These are phyloP conservation scores for Aphelinus atriplicis DNA, from an alignment of 1,140 invertebrate genomes.

Conservation along the genomic window DNA sequence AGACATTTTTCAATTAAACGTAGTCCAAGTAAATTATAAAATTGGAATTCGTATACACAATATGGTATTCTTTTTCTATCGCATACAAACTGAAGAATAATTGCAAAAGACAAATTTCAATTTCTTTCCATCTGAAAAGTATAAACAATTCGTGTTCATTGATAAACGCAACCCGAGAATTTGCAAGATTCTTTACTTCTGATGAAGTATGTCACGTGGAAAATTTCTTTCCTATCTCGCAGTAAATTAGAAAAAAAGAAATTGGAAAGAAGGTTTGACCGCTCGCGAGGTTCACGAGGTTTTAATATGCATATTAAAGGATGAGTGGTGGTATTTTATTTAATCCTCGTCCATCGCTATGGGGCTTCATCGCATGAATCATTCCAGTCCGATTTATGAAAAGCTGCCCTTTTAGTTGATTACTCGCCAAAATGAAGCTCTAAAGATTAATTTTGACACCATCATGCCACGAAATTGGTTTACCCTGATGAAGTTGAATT, in stretches of 20 bases:
- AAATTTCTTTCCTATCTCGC: neutral
- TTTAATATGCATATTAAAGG: conserved; percentile 33
- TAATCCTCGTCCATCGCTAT: conserved; percentile 30
- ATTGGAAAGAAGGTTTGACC: too few species aligned
- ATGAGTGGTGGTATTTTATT: conserved; percentile 22
- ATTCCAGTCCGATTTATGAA: conserved; percentile 20
- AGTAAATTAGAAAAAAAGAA: neutral
- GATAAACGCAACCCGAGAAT: neutral
- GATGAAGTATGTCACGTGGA: neutral
- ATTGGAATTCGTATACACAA: too few species aligned
- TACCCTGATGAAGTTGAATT: conserved; percentile 10
- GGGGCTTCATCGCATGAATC: conserved; percentile 32
- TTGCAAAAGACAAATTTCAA: too few species aligned
- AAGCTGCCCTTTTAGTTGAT: conserved; percentile 37
- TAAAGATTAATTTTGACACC: conserved; percentile 23
- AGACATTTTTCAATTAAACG: too few species aligned
- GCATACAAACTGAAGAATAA: too few species aligned
- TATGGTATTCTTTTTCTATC: too few species aligned
- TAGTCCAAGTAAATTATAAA: too few species aligned
- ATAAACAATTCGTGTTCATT: too few species aligned
- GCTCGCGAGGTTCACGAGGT: neutral
- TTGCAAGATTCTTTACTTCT: conserved; percentile 9
- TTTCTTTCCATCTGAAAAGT: too few species aligned
- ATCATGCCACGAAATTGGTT: neutral
- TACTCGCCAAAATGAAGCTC: conserved; percentile 25